These are phyloP conservation scores for Nebria salina DNA, from an alignment of 2,888 invertebrate genomes.

Conservation along the genomic window DNA sequence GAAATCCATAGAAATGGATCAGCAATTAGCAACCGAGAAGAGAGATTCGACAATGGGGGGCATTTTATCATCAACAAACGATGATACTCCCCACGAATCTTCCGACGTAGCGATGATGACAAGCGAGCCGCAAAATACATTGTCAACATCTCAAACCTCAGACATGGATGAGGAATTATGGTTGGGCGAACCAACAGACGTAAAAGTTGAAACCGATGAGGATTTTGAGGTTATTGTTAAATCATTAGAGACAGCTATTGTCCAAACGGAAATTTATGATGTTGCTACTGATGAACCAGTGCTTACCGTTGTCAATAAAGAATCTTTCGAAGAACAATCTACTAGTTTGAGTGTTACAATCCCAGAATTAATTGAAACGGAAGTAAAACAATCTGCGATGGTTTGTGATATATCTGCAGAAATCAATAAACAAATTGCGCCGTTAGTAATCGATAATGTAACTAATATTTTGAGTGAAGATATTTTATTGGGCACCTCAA, in stretches of 20 bases:
- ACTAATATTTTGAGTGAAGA: background rate
- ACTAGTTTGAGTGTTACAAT: conserved; percentile 25
- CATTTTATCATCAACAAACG: conserved; percentile 4
- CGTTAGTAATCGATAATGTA: no score
- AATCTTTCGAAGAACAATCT: conserved; percentile 21
- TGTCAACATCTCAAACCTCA: background rate
- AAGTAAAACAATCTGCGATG: conserved; percentile 29
- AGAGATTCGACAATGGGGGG: background rate
- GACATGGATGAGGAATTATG: conserved; percentile 37
- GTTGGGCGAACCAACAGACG: conserved; percentile 23
- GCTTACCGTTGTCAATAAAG: background rate
- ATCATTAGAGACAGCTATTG: conserved; percentile 42
- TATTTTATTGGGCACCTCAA: background rate
- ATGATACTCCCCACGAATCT: background rate
- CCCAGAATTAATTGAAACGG: conserved; percentile 13
- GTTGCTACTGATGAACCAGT: background rate
- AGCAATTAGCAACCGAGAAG: background rate
- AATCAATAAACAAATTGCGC: conserved; percentile 9
- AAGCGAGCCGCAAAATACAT: background rate
- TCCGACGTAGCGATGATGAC: background rate
- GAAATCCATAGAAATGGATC: background rate
- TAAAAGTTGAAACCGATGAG: conserved; percentile 38
- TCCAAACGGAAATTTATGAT: conserved; percentile 36
- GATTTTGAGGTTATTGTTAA: conserved; percentile 44
- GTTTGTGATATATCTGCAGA: conserved; percentile 17